phyloP scores from a whole-genome alignment of 2,113 vertebrate genomes.

The Aleadryas rufinucha region DNA sequence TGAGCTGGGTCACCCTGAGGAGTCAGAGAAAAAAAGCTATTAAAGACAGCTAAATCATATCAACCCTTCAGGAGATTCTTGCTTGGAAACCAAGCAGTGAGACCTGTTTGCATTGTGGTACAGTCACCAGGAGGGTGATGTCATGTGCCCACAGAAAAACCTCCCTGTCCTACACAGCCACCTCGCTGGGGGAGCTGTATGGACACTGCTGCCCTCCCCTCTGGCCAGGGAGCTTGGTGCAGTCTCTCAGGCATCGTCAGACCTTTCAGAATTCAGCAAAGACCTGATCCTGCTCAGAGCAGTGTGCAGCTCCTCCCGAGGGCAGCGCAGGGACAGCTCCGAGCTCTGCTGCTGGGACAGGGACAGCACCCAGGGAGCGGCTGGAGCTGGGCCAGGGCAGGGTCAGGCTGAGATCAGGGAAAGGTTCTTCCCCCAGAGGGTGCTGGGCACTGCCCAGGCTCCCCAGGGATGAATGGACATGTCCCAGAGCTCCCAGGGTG shows the following conservation, averaged over 20 bases:
- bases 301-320: background rate
- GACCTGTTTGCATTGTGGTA: background rate
- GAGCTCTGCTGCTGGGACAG: background rate
- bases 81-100: background rate
- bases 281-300: background rate
- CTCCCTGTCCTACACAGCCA: background rate
- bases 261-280: background rate
- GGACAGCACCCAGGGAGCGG: background rate
- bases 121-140: background rate
- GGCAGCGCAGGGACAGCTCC: background rate
- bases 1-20: slow-evolving; percentile 64
- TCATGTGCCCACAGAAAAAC: background rate
- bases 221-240: background rate
- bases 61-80: background rate
- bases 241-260: background rate
- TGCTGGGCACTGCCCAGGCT: background rate
- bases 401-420: background rate
- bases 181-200: background rate
- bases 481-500: background rate
- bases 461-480: background rate
- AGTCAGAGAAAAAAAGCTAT: slow-evolving; percentile 36
- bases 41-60: background rate
- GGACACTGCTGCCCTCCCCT: background rate
- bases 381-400: background rate
- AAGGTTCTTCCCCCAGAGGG: background rate